These are phyloP conservation scores for Takifugu bimaculatus DNA, from an alignment of 2,113 vertebrate genomes.

Conservation along the genomic window DNA sequence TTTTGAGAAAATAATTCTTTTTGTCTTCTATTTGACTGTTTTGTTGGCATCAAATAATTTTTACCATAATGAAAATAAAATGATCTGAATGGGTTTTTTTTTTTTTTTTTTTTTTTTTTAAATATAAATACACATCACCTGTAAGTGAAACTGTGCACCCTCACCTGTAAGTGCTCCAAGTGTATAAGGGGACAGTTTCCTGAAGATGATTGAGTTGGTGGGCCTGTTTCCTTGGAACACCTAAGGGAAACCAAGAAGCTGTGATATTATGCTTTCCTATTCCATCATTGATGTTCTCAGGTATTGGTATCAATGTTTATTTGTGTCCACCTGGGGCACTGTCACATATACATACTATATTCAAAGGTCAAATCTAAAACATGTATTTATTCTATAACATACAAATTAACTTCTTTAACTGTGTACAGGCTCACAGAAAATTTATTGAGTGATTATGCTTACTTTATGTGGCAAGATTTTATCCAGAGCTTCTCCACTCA, in stretches of 20 bases:
- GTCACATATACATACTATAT: neutral
- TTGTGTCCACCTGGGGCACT: conserved; percentile 18
- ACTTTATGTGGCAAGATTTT: conserved; percentile 97
- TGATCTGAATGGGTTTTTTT: neutral
- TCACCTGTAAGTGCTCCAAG: conserved; percentile 94
- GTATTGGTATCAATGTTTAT: neutral
- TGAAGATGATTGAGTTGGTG: conserved; percentile 93
- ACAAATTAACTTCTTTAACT: neutral
- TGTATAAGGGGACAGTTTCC: conserved; percentile 87
- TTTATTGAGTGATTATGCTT: neutral
- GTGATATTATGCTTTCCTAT: neutral
- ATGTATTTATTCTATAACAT: neutral
- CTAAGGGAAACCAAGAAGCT: conserved; percentile 64
- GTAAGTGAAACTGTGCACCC: conserved; percentile 11
- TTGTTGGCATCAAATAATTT: too few relatives aligned
- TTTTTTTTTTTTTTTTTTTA: too few relatives aligned
- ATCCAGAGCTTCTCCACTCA: conserved; percentile 80
- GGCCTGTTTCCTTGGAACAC: conserved; percentile 98
- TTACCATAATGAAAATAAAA: neutral
- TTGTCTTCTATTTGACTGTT: too few relatives aligned
- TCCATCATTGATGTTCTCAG: too few relatives aligned
- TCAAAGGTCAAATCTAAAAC: too few relatives aligned
- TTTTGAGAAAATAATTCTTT: too few relatives aligned
- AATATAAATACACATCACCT: too few relatives aligned
- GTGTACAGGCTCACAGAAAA: neutral